These are phyloP conservation scores for Apodemia duryi DNA, from an alignment of 2,888 invertebrate genomes.

Conservation along the genomic window DNA sequence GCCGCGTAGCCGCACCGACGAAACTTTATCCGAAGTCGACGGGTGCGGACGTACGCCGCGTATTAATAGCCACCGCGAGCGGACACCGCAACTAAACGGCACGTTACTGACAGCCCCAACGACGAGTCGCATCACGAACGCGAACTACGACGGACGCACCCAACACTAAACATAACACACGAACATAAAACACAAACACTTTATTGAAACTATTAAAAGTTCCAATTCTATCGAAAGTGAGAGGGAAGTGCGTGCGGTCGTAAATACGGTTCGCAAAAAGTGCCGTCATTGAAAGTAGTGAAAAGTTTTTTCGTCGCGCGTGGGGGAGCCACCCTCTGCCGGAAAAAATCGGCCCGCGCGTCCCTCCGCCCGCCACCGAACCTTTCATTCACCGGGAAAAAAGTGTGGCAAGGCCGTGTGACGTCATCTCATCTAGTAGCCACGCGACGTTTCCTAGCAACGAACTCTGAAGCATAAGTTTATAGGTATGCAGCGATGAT, in stretches of 20 bases:
- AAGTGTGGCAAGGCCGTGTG: conserved; percentile 80
- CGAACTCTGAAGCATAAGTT: conserved; percentile 37
- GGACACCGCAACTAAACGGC: conserved; percentile 64
- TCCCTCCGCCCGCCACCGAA: conserved; percentile 75
- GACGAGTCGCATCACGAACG: conserved; percentile 40
- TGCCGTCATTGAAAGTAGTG: conserved; percentile 77
- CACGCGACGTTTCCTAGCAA: conserved; percentile 76
- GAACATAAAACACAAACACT: conserved; percentile 22
- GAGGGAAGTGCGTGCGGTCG: conserved; percentile 56
- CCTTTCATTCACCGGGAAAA: conserved; percentile 82
- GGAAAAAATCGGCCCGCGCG: conserved; percentile 74
- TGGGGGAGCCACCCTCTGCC: conserved; percentile 70
- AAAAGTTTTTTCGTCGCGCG: conserved; percentile 72
- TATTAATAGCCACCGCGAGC: conserved; percentile 73
- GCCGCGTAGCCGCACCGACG: conserved; percentile 69
- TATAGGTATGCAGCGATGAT: conserved; percentile 42
- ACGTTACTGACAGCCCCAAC: conserved; percentile 44
- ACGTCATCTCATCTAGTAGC: conserved; percentile 76
- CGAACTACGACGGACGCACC: conserved; percentile 37
- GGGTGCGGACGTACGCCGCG: conserved; percentile 74
- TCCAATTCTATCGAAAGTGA: conserved; percentile 52
- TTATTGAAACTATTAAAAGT: conserved; percentile 39
- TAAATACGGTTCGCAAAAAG: conserved; percentile 74
- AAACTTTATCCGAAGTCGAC: conserved; percentile 78
- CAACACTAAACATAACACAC: conserved; percentile 26